Evolutionary conservation across 2,888 invertebrate species (phyloP), one percentile per base, ranked within the genome.

Genomic region (Fragum sueziense): DNA sequence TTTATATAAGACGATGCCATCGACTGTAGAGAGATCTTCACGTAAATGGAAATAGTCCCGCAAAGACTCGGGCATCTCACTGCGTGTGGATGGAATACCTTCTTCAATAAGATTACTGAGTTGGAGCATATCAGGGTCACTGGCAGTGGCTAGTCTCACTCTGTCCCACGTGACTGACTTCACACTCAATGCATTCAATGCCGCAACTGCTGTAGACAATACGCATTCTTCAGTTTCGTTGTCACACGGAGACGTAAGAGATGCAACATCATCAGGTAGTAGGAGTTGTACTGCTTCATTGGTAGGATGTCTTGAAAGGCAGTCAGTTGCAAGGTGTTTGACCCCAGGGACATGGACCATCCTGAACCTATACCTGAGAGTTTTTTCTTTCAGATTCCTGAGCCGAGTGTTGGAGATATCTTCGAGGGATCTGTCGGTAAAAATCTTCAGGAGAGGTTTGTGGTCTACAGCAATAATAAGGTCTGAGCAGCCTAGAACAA

Each of bases 351-450:
- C 65, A 67, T 86, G 79, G 3, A 86, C 57, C 76, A 86, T 82
- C 9, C 62, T 77, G 70, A 86, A 65, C 61, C 47, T 74, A 68
- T 85, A 86, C 7, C 80, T 54, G 20, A 83, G 70, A n/a, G 81
- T 84, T 59, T 86, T 87, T 59, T 85, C 86, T 54, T 85, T 86
- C 52, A 88, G 70, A 76, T 88, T 88, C 11, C 82, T 33, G 3
- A 87, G 80, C 1, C 86, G 80, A 20, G 82, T n/a, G 54, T 84
- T 85, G 27, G 75, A 68, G 47, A 79, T 83, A 37, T 84, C 59
- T 29, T 79, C 74, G 0, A 84, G 71, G 1, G 80, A 81, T 61
- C 81, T 34, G 52, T 86, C 83, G 0, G 69, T 62, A 34, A 85
- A 79, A 1, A 82, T 52, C 51, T 80, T 78, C 0, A 77, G 61